These are phyloP conservation scores for Diceros bicornis DNA, from an alignment of 2,797 vertebrate genomes.

Conservation along the genomic window DNA sequence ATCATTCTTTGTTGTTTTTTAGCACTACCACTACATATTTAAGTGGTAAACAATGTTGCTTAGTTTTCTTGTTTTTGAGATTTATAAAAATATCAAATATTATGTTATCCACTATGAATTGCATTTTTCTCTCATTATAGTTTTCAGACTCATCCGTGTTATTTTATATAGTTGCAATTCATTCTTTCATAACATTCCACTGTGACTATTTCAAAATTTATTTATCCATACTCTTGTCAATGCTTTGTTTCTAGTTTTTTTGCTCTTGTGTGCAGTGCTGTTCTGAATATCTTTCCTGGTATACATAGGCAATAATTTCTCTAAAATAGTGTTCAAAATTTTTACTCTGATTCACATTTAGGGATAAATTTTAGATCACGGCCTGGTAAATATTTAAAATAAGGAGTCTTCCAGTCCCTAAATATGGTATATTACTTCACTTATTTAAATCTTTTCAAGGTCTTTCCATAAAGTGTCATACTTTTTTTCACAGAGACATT, in stretches of 20 bases:
- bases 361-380: not conserved
- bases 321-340: not conserved
- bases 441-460: not conserved
- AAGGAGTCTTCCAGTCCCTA: not conserved
- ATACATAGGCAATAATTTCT: not conserved
- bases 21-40: not conserved
- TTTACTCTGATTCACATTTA: not conserved
- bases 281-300: not conserved
- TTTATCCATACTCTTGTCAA: not conserved
- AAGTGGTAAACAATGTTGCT: not conserved
- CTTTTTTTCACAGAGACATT: not conserved
- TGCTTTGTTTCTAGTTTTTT: not conserved
- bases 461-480: not conserved
- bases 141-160: not conserved
- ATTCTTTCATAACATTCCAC: not conserved
- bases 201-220: not conserved
- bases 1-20: not conserved
- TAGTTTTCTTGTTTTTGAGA: not conserved
- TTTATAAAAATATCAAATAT: not conserved
- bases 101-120: not conserved
- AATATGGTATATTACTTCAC: not conserved
- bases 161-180: not conserved
- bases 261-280: not conserved
- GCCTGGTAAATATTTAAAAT: not conserved
- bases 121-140: not conserved